Conservation (phyloP, 2,113 vertebrate species). For the Pseudonaja textilis region DNA sequence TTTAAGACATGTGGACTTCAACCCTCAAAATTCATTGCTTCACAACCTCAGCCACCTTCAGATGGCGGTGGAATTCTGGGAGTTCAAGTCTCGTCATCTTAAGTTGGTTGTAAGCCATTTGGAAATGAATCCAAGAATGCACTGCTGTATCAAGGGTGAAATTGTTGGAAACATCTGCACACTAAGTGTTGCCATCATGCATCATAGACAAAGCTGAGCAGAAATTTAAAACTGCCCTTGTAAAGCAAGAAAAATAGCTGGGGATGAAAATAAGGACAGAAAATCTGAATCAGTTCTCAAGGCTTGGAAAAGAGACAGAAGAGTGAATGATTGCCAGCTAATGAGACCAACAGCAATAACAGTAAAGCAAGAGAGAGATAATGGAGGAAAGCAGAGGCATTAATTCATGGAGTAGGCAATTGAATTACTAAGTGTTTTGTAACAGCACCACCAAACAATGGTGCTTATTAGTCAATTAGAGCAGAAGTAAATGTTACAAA, state of each 20-base stretch:
- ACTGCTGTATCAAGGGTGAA: background rate
- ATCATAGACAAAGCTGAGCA: background rate
- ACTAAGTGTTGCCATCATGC: accelerated
- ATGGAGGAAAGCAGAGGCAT: background rate
- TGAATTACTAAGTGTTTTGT: slow-evolving; percentile 39
- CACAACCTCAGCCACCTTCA: too few species aligned
- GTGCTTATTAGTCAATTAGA: slow-evolving; percentile 1
- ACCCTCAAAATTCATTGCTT: background rate
- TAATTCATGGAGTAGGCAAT: slow-evolving; percentile 30
- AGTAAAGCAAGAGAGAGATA: slow-evolving; percentile 15
- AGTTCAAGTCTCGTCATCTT: too few species aligned
- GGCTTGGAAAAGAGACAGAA: background rate
- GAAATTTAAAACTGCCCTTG: background rate
- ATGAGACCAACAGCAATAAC: slow-evolving; percentile 4
- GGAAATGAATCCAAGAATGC: background rate
- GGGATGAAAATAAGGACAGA: background rate
- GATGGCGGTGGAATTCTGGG: too few species aligned
- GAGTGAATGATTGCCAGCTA: background rate
- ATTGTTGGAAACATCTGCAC: background rate
- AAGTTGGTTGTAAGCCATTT: too few species aligned
- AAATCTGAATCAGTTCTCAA: background rate
- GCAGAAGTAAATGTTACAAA: background rate
- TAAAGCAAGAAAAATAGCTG: background rate
- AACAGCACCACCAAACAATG: slow-evolving; percentile 22
- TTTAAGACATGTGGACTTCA: background rate